These are phyloP conservation scores for Alcis repandata DNA, from an alignment of 2,888 invertebrate genomes.

Conservation along the genomic window DNA sequence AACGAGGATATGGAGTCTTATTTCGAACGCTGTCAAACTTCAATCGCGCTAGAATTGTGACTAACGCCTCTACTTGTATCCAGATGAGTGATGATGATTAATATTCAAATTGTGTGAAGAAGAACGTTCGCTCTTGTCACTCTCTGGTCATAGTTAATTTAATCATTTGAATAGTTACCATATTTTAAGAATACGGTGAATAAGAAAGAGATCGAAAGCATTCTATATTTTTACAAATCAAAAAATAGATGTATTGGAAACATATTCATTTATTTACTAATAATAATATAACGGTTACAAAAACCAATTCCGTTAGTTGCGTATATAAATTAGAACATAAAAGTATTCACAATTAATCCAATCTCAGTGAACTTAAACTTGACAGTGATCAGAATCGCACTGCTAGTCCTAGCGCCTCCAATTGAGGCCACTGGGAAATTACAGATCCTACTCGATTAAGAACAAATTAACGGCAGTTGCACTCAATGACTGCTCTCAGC, in stretches of 20 bases:
- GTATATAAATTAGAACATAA: no score
- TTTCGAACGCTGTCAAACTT: not conserved
- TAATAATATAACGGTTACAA: no score
- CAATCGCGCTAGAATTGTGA: not conserved
- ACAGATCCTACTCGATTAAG: slow-evolving; percentile 43
- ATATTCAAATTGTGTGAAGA: not conserved
- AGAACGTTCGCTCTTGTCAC: no score
- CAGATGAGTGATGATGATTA: no score
- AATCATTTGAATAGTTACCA: no score
- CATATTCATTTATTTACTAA: no score
- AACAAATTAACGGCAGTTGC: slow-evolving; percentile 39
- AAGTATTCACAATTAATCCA: not conserved
- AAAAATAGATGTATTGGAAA: no score
- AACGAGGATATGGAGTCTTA: slow-evolving; percentile 8
- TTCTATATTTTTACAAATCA: no score
- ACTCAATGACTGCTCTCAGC: slow-evolving; percentile 30
- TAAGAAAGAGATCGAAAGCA: no score
- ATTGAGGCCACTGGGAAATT: slow-evolving; percentile 50
- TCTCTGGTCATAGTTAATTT: no score
- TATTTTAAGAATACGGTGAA: no score
- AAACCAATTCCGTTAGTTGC: no score
- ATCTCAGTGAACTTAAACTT: not conserved
- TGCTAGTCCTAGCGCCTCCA: slow-evolving; percentile 30
- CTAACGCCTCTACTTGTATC: not conserved
- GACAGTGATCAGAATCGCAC: not conserved